Conservation (phyloP, 2,888 invertebrate genomes). For the Rapana venosa region DNA sequence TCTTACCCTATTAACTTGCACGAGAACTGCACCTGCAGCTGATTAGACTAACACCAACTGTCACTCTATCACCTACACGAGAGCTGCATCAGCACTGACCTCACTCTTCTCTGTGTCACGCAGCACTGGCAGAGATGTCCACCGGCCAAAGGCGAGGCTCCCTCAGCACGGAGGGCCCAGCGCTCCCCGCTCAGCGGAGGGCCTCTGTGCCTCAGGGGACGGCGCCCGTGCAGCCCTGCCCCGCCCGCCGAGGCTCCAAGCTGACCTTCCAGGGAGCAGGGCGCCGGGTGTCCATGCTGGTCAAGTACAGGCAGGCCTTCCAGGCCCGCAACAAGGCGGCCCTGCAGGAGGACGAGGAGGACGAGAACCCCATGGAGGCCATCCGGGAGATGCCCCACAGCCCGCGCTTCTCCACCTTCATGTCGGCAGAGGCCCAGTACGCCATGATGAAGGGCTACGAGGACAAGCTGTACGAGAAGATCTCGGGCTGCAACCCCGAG, state of each 20-base stretch:
- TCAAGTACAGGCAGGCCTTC: slow-evolving; percentile 57
- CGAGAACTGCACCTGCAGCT: too few species aligned
- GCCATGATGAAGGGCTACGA: slow-evolving; percentile 76
- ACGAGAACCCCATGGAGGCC: slow-evolving; percentile 49
- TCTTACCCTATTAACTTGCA: too few species aligned
- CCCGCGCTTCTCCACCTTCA: slow-evolving; percentile 71
- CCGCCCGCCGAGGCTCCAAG: slow-evolving; percentile 11
- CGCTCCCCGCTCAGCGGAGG: background rate
- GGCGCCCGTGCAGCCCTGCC: background rate
- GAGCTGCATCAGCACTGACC: too few species aligned
- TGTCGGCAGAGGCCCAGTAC: slow-evolving; percentile 75
- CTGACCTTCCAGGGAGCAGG: slow-evolving; percentile 49
- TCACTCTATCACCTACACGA: too few species aligned
- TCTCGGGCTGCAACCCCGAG: slow-evolving; percentile 60
- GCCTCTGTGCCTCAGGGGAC: background rate
- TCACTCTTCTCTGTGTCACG: background rate
- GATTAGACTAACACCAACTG: too few species aligned
- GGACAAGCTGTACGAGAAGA: slow-evolving; percentile 65
- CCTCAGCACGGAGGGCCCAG: background rate
- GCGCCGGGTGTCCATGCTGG: slow-evolving; percentile 52
- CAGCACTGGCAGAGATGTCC: background rate
- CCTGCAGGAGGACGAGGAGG: background rate
- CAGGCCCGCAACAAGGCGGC: slow-evolving; percentile 41
- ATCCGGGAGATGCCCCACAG: slow-evolving; percentile 65
- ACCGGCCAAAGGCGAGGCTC: background rate